Base-by-base conservation (phyloP, 1,140 invertebrate species). In the Euschistus heros region DNA sequence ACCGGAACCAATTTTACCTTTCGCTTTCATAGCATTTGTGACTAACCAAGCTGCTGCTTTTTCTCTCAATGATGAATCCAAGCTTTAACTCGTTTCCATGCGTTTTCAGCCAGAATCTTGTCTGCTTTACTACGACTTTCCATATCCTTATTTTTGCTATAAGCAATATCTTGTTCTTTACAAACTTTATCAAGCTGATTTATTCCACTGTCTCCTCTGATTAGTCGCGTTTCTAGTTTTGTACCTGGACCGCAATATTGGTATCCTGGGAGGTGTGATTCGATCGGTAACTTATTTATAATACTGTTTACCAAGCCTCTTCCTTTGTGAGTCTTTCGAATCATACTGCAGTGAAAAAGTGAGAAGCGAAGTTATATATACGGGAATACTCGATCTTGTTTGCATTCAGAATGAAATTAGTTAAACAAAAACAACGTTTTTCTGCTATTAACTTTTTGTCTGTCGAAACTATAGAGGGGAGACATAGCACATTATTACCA, bases 101-200 rank as follows among this genome's bases (percentile, higher is more conserved):
- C 75, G 68, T 72, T 73, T 55, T 74, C 66, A 20, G 69, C 66
- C 57, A 76, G 68, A 62, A 70, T 26, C 66, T 70, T 68, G 71
- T 77, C 75, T 47, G 75, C 76, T 66, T 67, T 22, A 26, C 22
- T 14, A 15, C 77, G 69, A 27, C 68, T 66, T 20, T 63, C 24
- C 62, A 75, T 64, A 71, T 76, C 68, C 47, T 72, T 72, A 57
- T 69, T 70, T 65, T 75, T 64, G 0, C 69, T 69, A 69, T 79
- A 79, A 6, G 71, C 70, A 61, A n/a, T n/a, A n/a, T n/a, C n/a
- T n/a, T n/a, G n/a, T n/a, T n/a, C n/a, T n/a, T n/a, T n/a, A n/a
- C n/a, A 80, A 77, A 71, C 78, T 74, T 66, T 79, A 79, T 80
- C 77, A 27, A 80, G 70, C 27, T 54, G 62, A 72, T 79, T 79